These are phyloP conservation scores for Cavia porcellus DNA, from an alignment of 2,113 vertebrate genomes.

Conservation along the genomic window DNA sequence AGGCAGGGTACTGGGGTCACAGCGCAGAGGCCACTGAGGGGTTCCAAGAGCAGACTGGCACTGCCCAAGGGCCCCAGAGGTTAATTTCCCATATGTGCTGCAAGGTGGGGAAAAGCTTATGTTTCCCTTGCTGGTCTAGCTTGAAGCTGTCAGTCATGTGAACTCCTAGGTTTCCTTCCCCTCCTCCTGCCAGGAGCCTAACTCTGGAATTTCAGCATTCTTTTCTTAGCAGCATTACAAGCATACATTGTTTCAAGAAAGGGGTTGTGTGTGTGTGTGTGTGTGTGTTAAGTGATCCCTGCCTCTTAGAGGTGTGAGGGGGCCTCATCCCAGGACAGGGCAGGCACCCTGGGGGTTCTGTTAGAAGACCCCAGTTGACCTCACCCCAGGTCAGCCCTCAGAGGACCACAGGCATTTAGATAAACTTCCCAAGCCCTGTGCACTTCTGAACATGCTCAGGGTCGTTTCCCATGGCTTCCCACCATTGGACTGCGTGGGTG, in stretches of 20 bases:
- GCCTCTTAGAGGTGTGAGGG: neutral
- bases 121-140: neutral
- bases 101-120: neutral
- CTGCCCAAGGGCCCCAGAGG: neutral
- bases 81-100: neutral
- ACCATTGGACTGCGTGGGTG: too few relatives aligned
- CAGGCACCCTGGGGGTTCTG: neutral
- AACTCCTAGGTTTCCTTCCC: neutral
- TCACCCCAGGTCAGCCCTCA: neutral
- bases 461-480: too few relatives aligned
- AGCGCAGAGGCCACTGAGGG: neutral
- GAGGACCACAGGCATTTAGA: neutral
- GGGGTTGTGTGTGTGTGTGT: neutral
- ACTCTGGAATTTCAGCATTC: neutral
- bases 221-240: neutral
- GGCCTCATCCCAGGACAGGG: neutral
- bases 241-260: neutral
- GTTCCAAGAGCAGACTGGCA: neutral
- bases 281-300: neutral
- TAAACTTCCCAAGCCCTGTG: too few relatives aligned
- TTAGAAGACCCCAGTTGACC: neutral
- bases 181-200: neutral
- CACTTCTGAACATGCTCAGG: too few relatives aligned
- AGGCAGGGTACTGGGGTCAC: neutral
- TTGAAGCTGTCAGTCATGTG: neutral